These are phyloP conservation scores for Penaeus chinensis DNA, from an alignment of 1,140 invertebrate species.

Conservation along the genomic window DNA sequence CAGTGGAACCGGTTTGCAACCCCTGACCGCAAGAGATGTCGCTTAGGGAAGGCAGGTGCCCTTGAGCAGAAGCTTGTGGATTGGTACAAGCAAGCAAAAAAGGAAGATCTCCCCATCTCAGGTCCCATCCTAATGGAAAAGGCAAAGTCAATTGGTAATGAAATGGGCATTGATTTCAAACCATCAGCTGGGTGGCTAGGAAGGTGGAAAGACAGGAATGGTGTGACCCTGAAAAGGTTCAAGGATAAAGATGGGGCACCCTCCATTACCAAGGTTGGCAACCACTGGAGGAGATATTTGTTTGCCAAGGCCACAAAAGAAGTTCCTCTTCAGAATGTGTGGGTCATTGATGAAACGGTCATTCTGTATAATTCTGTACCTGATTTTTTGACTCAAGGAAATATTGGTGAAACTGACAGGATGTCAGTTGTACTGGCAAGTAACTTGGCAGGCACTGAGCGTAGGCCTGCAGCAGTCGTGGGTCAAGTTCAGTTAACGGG, in stretches of 20 bases:
- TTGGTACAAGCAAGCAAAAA: conserved; percentile 57
- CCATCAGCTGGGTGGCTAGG: conserved; percentile 55
- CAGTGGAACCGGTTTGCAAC: conserved; percentile 54
- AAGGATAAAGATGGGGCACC: conserved; percentile 57
- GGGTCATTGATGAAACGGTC: conserved; percentile 51
- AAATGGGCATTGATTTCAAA: conserved; percentile 56
- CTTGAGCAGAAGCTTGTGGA: conserved; percentile 50
- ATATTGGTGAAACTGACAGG: conserved; percentile 21
- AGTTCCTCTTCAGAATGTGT: conserved; percentile 48
- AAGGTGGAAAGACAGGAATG: conserved; percentile 60
- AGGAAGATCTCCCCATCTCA: conserved; percentile 54
- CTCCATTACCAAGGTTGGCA: conserved; percentile 48
- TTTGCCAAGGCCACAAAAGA: conserved; percentile 57
- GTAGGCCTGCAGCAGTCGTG: conserved; percentile 40
- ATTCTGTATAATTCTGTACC: conserved; percentile 50
- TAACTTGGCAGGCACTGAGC: conserved; percentile 50
- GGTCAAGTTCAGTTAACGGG: conserved; percentile 31
- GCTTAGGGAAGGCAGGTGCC: conserved; percentile 46
- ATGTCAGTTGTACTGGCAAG: conserved; percentile 46
- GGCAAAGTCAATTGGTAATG: conserved; percentile 54
- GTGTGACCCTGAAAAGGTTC: conserved; percentile 54
- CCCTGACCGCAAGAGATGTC: conserved; percentile 45
- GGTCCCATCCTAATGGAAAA: conserved; percentile 60
- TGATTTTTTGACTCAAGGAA: conserved; percentile 15
- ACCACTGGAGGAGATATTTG: conserved; percentile 58